Base-by-base conservation (phyloP, 2,113 vertebrate species). In the Chionodraco myersi region DNA sequence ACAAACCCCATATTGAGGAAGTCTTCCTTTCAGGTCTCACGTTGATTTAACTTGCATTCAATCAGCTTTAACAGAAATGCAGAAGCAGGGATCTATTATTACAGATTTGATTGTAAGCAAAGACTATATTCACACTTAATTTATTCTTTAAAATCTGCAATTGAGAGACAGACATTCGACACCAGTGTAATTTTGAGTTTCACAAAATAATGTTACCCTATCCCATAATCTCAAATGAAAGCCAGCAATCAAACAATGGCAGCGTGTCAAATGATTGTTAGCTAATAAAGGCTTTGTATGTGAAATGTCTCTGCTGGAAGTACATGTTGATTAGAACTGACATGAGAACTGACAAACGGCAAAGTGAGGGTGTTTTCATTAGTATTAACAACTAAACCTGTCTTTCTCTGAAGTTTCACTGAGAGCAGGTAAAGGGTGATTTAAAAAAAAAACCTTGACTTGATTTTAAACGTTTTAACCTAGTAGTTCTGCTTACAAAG, bases 1-100 rank as follows among this genome's bases (percentile, higher is more conserved):
- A 59, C 41, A 30, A 71, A 70, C 61, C 45, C 34, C 51, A 36
- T 52, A 53, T 72, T 72, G 49, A 61, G 44, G 21, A 26, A 26
- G 68, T 26, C 11, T 13, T 18, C 11, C 7, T 30, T 41, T 5
- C 45, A 45, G 0, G 16, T 26, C n/a, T 62, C n/a, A n/a, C 12
- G 7, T 21, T 49, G 15, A 54, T 16, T 57, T 10, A 26, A 58
- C 14, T 2, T 18, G 3, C 26, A 45, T 41, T 51, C 47, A 15
- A 36, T 47, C 16, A n/a, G 34, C 21, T 15, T 10, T 53, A 9
- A 8, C 41, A 36, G 56, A 6, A 34, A 14, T 23, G 36, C 49
- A 52, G 34, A 23, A 48, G 16, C 64, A 49, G 49, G 6, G 1
- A 41, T 62, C 26, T 2, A 74, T 48, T 62, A 26, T 48, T 14